Percentiles rank a stretch among this genome's conserved stretches.
Conservation (phyloP, 2,113 vertebrate species). For the Delphinus delphis region DNA sequence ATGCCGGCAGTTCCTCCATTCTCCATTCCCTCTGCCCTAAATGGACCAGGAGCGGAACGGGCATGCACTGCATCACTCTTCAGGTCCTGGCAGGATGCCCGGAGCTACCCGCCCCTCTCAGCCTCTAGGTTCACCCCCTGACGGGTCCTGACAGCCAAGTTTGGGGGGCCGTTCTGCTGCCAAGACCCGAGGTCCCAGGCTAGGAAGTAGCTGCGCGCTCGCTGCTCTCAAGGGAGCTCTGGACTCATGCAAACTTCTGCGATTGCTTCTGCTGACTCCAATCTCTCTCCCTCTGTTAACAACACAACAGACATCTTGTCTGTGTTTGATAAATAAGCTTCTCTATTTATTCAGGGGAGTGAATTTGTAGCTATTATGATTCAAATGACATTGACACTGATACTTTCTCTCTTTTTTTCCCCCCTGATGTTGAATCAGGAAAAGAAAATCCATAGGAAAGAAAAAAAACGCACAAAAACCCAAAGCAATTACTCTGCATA, state of each 20-base stretch:
- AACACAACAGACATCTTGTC: conserved; percentile 86
- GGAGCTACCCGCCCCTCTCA: neutral
- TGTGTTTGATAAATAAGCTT: conserved; percentile 88
- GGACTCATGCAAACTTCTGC: conserved; percentile 81
- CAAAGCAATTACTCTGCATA: conserved; percentile 84
- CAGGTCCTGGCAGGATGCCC: neutral
- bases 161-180: conserved; percentile 54
- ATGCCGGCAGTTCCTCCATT: too few relatives aligned
- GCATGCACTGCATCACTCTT: neutral
- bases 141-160: conserved; percentile 61
- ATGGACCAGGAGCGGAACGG: too few relatives aligned
- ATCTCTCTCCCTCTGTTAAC: conserved; percentile 81
- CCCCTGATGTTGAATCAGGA: conserved; percentile 78
- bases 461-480: conserved; percentile 71
- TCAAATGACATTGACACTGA: conserved; percentile 87
- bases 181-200: conserved; percentile 39
- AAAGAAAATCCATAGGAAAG: conserved; percentile 69
- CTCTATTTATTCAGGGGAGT: conserved; percentile 87
- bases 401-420: conserved; percentile 77
- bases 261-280: conserved; percentile 83
- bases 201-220: conserved; percentile 1
- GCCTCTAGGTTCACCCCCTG: conserved; percentile 36
- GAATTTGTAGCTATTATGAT: conserved; percentile 89
- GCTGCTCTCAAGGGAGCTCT: neutral
- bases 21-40: neutral